Percentiles rank a stretch among this genome's conserved stretches.
Evolutionary conservation across 2,888 invertebrate species (phyloP).

Genomic region (Macrophya alboannulata): DNA sequence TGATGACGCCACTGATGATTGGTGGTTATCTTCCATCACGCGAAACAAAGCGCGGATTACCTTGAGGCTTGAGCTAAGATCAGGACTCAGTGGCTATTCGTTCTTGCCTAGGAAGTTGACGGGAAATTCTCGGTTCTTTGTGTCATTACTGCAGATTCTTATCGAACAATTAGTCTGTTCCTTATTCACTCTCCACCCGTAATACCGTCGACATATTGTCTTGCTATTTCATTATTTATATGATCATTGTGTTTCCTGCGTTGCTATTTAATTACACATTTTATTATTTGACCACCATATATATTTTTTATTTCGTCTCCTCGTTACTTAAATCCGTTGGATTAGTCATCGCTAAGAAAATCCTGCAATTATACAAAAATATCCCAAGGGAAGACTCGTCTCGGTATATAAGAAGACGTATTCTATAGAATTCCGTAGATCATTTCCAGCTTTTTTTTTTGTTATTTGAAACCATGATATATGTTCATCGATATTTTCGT

Average conservation of each 20-base stretch:
- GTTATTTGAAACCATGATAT: background rate
- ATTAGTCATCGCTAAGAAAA: background rate
- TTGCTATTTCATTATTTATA: constrained; percentile 36
- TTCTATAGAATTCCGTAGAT: no score
- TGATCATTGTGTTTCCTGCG: background rate
- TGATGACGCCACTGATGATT: constrained; percentile 16
- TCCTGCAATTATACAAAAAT: background rate
- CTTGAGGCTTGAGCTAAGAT: constrained; percentile 39
- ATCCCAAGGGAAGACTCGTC: background rate
- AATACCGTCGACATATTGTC: constrained; percentile 18
- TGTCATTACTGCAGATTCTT: constrained; percentile 28
- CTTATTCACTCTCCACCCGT: constrained; percentile 16
- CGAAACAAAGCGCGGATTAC: constrained; percentile 23
- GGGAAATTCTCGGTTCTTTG: constrained; percentile 8
- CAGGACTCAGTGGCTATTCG: constrained; percentile 7
- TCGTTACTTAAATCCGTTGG: background rate
- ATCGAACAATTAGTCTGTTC: constrained; percentile 28
- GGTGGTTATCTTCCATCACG: background rate
- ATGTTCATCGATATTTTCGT: background rate
- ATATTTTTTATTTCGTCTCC: background rate
- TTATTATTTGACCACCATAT: background rate
- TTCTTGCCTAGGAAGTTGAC: constrained; percentile 18
- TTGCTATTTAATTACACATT: constrained; percentile 5
- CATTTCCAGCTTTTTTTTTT: background rate
- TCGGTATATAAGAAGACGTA: no score